Percentiles rank a stretch among this genome's conserved stretches.
phyloP scores from a whole-genome alignment of 2,797 vertebrate genomes.

The Sylvia borin region DNA sequence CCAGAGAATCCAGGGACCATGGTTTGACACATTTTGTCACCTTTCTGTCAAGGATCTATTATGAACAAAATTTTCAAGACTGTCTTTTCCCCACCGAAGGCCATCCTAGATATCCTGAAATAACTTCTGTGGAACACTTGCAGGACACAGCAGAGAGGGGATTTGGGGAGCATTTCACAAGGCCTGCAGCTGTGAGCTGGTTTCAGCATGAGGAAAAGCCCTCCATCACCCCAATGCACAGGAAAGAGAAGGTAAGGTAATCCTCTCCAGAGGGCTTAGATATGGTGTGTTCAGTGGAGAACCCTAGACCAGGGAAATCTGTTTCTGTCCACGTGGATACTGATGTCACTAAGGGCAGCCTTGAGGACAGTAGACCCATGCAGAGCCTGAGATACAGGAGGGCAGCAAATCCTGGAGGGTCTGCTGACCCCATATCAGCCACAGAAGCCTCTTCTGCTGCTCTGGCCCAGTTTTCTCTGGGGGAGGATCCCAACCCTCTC shows the following conservation, averaged over 20 bases:
- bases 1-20: background rate
- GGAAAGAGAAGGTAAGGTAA: conserved; percentile 74
- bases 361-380: background rate
- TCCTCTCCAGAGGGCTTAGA: background rate
- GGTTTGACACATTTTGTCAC: background rate
- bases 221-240: conserved; percentile 47
- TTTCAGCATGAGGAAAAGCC: conserved; percentile 78
- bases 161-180: background rate
- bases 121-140: background rate
- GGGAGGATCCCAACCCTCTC: background rate
- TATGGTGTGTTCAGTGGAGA: background rate
- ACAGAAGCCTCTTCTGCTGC: background rate
- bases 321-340: fast-evolving
- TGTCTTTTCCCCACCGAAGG: background rate
- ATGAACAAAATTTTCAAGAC: background rate
- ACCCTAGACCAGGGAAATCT: background rate
- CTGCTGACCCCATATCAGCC: background rate
- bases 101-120: background rate
- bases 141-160: background rate
- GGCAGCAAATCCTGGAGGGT: background rate
- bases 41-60: background rate
- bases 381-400: background rate
- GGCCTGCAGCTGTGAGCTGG: background rate
- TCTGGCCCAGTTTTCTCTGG: background rate
- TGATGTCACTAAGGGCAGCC: background rate